Base-by-base conservation (phyloP, 2,113 vertebrate species). In the Ranitomeya imitator region DNA sequence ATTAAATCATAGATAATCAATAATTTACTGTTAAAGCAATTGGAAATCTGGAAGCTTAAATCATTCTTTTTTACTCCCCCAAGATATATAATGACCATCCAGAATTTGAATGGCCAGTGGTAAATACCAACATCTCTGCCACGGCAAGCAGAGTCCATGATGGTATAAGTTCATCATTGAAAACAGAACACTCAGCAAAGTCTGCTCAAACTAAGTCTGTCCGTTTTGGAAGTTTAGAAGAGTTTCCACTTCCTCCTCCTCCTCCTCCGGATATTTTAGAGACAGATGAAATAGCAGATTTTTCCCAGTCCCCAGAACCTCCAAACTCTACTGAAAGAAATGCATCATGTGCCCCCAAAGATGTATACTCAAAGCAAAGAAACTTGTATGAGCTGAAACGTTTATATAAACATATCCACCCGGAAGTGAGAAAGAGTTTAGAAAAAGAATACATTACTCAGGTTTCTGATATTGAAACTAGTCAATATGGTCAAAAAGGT, bases 321-420 rank as follows among this genome's bases (percentile, higher is more conserved):
- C 89, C 90, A 80, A 91, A 12, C 69, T 91, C 92, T 85, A 79
- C 92, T 85, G 60, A 90, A 88, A 96, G 93, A 52, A 37, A 79
- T 57, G 51, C 52, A 12, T 67, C 86, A 89, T 86, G 82, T 51
- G 82, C 90, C 26, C 6, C 93, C 86, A 96, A 90, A 94, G 95
- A 96, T 60, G 90, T 94, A 79, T 96, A 95, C 74, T 90, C 91
- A 88, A 96, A 96, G 90, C 96, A 97, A 92, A 95, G 92, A 85
- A 95, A 96, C 86, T 93, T 95, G 85, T 91, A 91, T 83, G 96
- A 97, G 93, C 90, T 97, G 78, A 98, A 96, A 90, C 93, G 93
- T 51, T 95, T 97, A 78, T 97, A 96, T 90, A 98, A 96, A 90
- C 91, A 94, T 86, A 97, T 97, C 85, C 94, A 97, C 86, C 94